phyloP scores from a whole-genome alignment of 2,113 vertebrate genomes.

The Cyphomyrus discorhynchus region DNA sequence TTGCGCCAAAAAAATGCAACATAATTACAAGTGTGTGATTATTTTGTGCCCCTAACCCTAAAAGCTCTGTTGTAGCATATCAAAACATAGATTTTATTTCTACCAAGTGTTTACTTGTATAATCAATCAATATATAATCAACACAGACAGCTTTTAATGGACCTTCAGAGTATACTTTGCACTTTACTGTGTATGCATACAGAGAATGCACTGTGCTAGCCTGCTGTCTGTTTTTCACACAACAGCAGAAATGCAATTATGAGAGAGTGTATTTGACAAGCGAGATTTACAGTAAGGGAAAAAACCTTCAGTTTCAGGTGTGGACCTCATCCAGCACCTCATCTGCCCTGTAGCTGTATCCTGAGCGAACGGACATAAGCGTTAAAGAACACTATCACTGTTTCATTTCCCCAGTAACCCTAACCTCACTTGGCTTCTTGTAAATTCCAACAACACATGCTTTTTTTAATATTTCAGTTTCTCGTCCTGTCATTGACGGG shows the following conservation, averaged over 20 bases:
- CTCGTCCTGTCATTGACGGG: background rate
- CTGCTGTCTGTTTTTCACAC: background rate
- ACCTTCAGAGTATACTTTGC: background rate
- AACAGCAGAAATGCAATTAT: background rate
- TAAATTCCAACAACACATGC: background rate
- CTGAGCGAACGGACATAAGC: background rate
- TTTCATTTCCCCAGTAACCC: background rate
- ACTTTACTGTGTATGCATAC: background rate
- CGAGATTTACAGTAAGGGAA: background rate
- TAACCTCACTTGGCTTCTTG: background rate
- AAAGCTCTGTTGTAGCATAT: background rate
- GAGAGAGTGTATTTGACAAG: background rate
- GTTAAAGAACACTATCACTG: too few relatives aligned
- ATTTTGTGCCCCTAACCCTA: background rate
- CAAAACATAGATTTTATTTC: background rate
- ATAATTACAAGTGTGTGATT: background rate
- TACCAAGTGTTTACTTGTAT: background rate
- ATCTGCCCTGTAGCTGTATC: background rate
- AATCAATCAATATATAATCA: background rate
- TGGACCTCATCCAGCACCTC: background rate
- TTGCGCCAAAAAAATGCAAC: background rate
- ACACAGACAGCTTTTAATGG: background rate
- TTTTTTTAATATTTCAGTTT: slow-evolving; percentile 8
- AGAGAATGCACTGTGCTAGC: background rate
- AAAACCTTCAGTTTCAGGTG: background rate